These are phyloP conservation scores for Patiria pectinifera DNA, from an alignment of 53 echinoderm and acorn worm species.

Conservation along the genomic window DNA sequence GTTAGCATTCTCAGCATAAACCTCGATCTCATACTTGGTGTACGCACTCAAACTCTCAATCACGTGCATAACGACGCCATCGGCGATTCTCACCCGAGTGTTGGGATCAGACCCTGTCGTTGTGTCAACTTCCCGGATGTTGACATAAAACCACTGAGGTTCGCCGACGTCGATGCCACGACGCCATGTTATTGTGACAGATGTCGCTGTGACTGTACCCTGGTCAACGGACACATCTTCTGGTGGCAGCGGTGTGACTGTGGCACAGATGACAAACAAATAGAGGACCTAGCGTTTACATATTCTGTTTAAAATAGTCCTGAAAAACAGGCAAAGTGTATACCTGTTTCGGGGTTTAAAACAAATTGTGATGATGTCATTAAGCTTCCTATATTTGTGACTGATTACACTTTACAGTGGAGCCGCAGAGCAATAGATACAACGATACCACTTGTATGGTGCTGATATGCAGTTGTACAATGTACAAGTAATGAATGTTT, in stretches of 20 bases:
- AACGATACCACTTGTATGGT: no score
- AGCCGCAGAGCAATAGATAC: no score
- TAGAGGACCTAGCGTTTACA: background rate
- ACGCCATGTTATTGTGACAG: background rate
- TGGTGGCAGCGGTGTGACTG: background rate
- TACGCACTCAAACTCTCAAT: background rate
- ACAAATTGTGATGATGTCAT: no score
- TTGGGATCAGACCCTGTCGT: background rate
- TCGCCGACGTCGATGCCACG: background rate
- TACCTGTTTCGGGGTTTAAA: no score
- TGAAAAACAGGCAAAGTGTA: no score
- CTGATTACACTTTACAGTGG: no score
- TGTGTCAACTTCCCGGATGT: background rate
- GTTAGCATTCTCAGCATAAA: background rate
- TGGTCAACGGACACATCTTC: background rate
- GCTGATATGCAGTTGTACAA: no score
- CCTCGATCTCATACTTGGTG: slow-evolving; percentile 10
- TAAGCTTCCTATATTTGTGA: no score
- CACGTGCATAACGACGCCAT: background rate
- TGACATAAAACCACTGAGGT: slow-evolving; percentile 18
- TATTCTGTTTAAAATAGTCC: background rate
- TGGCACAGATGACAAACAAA: background rate
- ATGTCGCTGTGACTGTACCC: background rate
- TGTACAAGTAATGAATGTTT: no score
- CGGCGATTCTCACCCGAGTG: background rate